These are phyloP conservation scores for Saimiri boliviensis DNA, from an alignment of 2,113 vertebrate genomes.

Conservation along the genomic window DNA sequence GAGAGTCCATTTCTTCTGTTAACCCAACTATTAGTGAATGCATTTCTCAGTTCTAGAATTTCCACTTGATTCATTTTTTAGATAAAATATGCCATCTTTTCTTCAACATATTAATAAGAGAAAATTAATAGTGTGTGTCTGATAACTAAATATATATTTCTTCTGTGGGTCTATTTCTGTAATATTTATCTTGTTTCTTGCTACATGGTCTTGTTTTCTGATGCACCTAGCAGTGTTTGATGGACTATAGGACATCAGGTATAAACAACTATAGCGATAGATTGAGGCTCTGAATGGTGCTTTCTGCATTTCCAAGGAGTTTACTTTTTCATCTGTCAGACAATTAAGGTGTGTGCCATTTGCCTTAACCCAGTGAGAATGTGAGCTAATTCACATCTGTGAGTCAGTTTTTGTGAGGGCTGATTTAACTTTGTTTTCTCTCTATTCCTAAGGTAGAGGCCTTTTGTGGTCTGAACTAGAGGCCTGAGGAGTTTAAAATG, in stretches of 20 bases:
- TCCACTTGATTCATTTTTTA: not conserved
- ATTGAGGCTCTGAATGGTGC: not conserved
- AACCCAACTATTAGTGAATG: not conserved
- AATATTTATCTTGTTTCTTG: constrained; percentile 22
- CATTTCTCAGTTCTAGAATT: not conserved
- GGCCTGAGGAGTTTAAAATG: not conserved
- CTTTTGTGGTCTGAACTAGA: not conserved
- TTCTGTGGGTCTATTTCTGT: not conserved
- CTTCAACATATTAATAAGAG: not conserved
- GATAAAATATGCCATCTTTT: constrained; percentile 21
- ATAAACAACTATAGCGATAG: not conserved
- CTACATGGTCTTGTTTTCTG: not conserved
- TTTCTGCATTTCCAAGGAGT: not conserved
- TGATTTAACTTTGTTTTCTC: constrained; percentile 25
- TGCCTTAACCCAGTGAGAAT: not conserved
- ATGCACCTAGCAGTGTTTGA: not conserved
- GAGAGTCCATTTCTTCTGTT: not conserved
- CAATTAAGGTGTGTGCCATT: not conserved
- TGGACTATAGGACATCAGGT: not conserved
- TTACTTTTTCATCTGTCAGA: not conserved
- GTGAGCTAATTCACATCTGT: not conserved
- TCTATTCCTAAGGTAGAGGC: not conserved
- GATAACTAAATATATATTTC: not conserved
- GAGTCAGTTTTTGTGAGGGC: not conserved
- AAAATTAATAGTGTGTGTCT: not conserved